Evolutionary conservation across 2,888 invertebrate genomes (phyloP).

Genomic region (Synanthedon vespiformis): DNA sequence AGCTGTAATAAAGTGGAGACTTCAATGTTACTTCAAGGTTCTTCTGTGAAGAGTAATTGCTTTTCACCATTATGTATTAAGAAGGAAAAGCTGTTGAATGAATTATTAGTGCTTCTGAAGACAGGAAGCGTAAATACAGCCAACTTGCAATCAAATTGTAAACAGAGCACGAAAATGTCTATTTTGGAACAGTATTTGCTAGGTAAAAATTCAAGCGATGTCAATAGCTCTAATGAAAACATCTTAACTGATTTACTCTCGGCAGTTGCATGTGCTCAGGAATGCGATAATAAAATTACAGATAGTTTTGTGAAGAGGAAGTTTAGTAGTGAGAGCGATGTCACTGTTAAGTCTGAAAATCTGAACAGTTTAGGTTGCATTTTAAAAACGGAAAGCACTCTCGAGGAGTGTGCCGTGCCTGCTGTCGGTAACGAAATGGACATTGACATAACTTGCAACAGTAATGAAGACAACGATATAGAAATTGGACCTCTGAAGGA

Average conservation of each 20-base stretch:
- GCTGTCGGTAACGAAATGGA: conserved; percentile 66
- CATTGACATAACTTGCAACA: conserved; percentile 54
- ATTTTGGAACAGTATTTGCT: conserved; percentile 79
- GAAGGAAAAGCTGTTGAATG: conserved; percentile 77
- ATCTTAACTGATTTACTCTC: conserved; percentile 73
- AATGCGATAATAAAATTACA: conserved; percentile 66
- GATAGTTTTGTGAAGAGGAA: conserved; percentile 60
- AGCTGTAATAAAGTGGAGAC: conserved; percentile 73
- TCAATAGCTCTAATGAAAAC: conserved; percentile 56
- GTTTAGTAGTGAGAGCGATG: conserved; percentile 38
- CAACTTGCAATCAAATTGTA: conserved; percentile 40
- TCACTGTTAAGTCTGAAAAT: conserved; percentile 39
- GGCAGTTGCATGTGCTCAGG: conserved; percentile 73
- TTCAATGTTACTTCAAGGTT: conserved; percentile 53
- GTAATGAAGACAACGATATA: conserved; percentile 54
- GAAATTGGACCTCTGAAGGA: conserved; percentile 65
- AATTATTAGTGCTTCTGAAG: conserved; percentile 73
- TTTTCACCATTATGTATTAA: conserved; percentile 87
- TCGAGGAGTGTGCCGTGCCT: conserved; percentile 63
- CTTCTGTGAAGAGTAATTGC: conserved; percentile 71
- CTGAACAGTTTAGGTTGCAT: conserved; percentile 26
- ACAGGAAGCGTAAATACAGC: conserved; percentile 68
- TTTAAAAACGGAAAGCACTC: conserved; percentile 66
- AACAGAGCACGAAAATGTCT: conserved; percentile 71
- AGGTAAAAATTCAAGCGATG: conserved; percentile 52